Conservation (phyloP, 2,113 vertebrate genomes). For the Indicator maculatus region DNA sequence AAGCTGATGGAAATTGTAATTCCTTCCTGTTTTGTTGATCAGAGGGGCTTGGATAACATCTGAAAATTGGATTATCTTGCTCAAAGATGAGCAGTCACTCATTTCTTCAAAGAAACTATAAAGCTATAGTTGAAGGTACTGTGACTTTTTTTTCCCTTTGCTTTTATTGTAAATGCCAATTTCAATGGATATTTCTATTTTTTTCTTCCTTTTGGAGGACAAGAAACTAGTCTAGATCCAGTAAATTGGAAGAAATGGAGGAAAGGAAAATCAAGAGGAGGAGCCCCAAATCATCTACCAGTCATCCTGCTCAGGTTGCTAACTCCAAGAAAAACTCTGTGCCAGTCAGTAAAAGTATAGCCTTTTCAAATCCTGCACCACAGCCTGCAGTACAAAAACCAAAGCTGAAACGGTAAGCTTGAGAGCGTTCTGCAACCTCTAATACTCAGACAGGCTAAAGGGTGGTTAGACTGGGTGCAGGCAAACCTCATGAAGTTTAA, state of each 20-base stretch:
- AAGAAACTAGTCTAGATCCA: conserved; percentile 16
- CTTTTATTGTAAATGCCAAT: not conserved
- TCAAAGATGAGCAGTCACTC: not conserved
- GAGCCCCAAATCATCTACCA: conserved; percentile 85
- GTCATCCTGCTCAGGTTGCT: conserved; percentile 75
- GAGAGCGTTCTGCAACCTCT: not conserved
- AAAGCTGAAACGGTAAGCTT: conserved; percentile 85
- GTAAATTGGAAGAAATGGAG: conserved; percentile 82
- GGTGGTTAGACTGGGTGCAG: not conserved
- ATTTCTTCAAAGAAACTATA: not conserved
- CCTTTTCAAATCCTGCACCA: conserved; percentile 79
- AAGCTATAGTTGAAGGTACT: not conserved
- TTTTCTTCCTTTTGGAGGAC: not conserved
- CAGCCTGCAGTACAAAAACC: conserved; percentile 84
- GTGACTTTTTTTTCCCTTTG: not conserved
- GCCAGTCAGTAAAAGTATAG: conserved; percentile 81
- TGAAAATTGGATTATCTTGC: not conserved
- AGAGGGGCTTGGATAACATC: not conserved
- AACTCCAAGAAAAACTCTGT: conserved; percentile 80
- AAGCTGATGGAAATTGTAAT: not conserved
- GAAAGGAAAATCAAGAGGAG: conserved; percentile 92
- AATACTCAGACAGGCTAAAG: not conserved
- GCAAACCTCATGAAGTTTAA: too few relatives aligned
- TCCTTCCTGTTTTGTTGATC: not conserved
- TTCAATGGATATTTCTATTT: not conserved